phyloP scores from a whole-genome alignment of 2,797 vertebrate species.

The Cygnus olor region DNA sequence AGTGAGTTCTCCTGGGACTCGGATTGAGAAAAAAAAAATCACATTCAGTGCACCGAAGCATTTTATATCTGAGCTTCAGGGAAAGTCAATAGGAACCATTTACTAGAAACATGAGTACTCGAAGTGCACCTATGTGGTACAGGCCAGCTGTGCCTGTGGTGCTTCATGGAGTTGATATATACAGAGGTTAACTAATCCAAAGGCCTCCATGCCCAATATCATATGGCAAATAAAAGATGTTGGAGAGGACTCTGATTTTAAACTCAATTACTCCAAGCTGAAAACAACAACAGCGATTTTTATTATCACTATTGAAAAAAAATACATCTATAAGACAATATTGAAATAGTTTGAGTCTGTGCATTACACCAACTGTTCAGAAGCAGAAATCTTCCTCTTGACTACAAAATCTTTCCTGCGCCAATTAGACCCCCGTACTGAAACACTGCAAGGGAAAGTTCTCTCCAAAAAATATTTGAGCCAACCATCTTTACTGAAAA shows the following conservation, averaged over 20 bases:
- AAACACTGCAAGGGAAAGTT: not conserved
- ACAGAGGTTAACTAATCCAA: not conserved
- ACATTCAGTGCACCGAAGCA: conserved; percentile 44
- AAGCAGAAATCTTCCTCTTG: not conserved
- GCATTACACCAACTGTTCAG: not conserved
- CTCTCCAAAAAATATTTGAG: not conserved
- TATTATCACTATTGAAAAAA: not conserved
- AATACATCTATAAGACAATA: not conserved
- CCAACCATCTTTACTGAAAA: not conserved
- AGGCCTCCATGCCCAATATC: not conserved
- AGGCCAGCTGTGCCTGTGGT: not conserved
- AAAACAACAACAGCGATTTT: not conserved
- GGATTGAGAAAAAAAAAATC: not conserved
- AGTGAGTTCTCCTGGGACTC: conserved; percentile 31
- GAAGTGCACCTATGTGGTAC: not conserved
- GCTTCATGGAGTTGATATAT: not conserved
- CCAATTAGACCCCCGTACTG: not conserved
- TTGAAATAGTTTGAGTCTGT: not conserved
- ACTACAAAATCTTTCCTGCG: not conserved
- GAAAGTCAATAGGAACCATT: not conserved
- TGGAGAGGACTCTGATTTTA: not conserved
- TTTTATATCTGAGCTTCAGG: conserved; percentile 23
- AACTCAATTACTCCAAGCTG: not conserved
- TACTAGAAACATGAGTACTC: not conserved
- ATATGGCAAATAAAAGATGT: not conserved